These are phyloP conservation scores for Dallia pectoralis DNA, from an alignment of 2,797 vertebrate genomes.

Conservation along the genomic window DNA sequence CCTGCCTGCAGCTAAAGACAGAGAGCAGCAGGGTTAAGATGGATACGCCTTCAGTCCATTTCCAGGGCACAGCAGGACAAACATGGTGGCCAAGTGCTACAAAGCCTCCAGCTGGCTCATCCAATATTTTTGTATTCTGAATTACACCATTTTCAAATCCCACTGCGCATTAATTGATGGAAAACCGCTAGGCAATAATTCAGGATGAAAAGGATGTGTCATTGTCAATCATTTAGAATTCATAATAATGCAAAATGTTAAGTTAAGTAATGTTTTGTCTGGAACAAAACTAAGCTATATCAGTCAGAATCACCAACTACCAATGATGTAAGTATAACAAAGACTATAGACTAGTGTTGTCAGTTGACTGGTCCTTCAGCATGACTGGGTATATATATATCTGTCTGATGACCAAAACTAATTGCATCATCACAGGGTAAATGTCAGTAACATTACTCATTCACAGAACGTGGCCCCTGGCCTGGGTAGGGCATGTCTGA, in stretches of 20 bases:
- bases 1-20: conserved; percentile 23
- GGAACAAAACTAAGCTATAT: neutral
- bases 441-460: neutral
- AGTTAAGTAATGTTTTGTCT: neutral
- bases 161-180: too few species aligned
- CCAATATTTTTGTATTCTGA: conserved; percentile 12
- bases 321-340: neutral
- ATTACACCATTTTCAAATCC: neutral
- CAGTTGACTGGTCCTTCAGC: neutral
- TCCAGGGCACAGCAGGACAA: conserved; percentile 39
- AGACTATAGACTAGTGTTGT: neutral
- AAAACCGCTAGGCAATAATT: too few species aligned
- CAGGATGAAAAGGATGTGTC: too few species aligned
- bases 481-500: neutral
- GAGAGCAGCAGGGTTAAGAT: conserved; percentile 30
- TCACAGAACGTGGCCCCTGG: neutral
- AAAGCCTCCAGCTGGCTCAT: conserved; percentile 31
- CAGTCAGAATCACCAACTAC: neutral
- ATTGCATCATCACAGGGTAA: neutral
- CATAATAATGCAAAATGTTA: neutral
- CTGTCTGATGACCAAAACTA: neutral
- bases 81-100: conserved; percentile 33
- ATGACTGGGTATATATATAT: neutral
- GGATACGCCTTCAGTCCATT: conserved; percentile 25
- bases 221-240: neutral